Conservation (phyloP, 1,140 invertebrate species). For the Cecropterus lyciades region DNA sequence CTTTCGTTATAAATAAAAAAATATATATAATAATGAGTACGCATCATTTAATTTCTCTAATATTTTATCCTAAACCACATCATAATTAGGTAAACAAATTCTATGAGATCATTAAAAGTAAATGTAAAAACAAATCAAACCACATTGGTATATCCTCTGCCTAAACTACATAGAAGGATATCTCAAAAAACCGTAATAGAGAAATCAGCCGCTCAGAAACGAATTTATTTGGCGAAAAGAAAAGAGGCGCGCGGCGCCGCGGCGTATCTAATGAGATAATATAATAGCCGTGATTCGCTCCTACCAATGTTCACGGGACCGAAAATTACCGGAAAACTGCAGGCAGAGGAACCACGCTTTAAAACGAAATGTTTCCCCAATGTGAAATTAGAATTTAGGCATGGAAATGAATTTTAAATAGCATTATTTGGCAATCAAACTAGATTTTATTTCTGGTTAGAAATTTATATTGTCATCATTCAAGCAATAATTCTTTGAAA, state of each 20-base stretch:
- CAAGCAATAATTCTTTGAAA: too few species aligned
- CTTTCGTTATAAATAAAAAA: too few species aligned
- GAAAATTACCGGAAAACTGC: conserved; percentile 81
- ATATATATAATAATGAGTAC: too few species aligned
- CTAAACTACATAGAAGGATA: conserved; percentile 33
- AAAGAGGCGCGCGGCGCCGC: conserved; percentile 62
- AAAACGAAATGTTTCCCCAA: conserved; percentile 58
- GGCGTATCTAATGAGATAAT: conserved; percentile 82
- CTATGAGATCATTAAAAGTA: too few species aligned
- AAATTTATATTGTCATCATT: too few species aligned
- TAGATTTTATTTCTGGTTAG: not conserved
- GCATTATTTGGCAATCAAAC: conserved; percentile 18
- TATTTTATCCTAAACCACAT: too few species aligned
- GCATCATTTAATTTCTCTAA: too few species aligned
- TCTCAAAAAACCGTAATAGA: conserved; percentile 62
- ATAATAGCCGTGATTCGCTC: conserved; percentile 80
- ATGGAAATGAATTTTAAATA: conserved; percentile 48
- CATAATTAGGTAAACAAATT: too few species aligned
- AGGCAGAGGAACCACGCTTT: conserved; percentile 58
- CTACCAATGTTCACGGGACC: conserved; percentile 67
- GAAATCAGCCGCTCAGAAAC: conserved; percentile 69
- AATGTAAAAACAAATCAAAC: too few species aligned
- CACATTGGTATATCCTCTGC: conserved; percentile 10
- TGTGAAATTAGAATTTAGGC: conserved; percentile 54
- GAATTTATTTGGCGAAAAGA: conserved; percentile 80